Percentiles rank a stretch among this genome's conserved stretches.
Evolutionary conservation across 1,140 invertebrate species (phyloP).

Genomic region (Trichonephila clavata): DNA sequence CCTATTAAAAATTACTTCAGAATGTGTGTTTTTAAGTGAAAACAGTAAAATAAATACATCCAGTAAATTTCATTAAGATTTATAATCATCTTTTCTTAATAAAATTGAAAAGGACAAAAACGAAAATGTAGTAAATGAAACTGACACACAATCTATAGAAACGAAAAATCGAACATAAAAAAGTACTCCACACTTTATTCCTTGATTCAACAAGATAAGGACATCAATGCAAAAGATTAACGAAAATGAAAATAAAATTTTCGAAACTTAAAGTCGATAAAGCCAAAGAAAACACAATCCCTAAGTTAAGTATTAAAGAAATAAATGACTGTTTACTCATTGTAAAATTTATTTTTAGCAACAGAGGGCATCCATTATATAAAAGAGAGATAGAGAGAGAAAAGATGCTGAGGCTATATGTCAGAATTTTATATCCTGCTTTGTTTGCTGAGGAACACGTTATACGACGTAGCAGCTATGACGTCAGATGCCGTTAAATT

Average conservation of each 20-base stretch:
- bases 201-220: no score
- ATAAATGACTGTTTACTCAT: slow-evolving; percentile 1
- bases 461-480: not conserved
- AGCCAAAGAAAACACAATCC: not conserved
- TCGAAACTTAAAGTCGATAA: not conserved
- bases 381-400: not conserved
- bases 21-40: no score
- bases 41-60: no score
- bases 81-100: no score
- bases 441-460: not conserved
- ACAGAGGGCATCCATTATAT: not conserved
- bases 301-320: not conserved
- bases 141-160: no score
- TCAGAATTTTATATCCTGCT: not conserved
- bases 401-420: not conserved
- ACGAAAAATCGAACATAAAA: no score
- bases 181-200: no score
- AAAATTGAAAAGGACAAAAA: no score
- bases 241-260: not conserved
- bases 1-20: no score
- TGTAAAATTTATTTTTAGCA: not conserved
- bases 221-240: no score
- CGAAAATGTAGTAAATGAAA: no score
- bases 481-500: not conserved
- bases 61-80: no score